Base-by-base conservation (phyloP, 2,113 vertebrate species). In the Prinia subflava region DNA sequence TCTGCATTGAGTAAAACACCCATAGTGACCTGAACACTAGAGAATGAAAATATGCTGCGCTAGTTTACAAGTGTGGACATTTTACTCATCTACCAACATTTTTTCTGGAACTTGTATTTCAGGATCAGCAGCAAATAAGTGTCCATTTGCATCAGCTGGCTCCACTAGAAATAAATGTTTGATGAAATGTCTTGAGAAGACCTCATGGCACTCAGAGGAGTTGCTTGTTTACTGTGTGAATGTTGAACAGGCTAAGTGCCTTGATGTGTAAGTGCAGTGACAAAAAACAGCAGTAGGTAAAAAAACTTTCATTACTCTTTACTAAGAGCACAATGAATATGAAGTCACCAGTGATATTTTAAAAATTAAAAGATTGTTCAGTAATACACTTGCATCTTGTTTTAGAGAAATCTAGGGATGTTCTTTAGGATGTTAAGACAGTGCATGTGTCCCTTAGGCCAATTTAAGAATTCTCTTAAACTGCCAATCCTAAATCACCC, bases 1-100 rank as follows among this genome's bases (percentile, higher is more conserved):
- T 96, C 88, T 95, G 90, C 92, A 91, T 95, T 97, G 94, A 97
- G 89, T 92, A 89, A 96, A 85, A 82, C 60, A 94, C 42, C 89
- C 33, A 15, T 90, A 70, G 84, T 96, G 87, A 96, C 89, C 89
- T 97, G 73, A 90, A 90, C 47, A 74, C 42, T 33, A 3, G 74
- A 47, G n/a, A 74, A 53, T n/a, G 82, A 95, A 77, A 96, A 89
- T 39, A 83, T 42, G 39, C 74, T 6, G 3, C 91, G 78, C 64
- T 89, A 89, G 87, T 96, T 92, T 91, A 97, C 78, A 96, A 87
- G 71, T 94, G 90, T 90, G 70, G 86, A 87, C 30, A 5, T 44
- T 91, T 92, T 67, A 78, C 22, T 81, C 44, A 49, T 49, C 35
- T 47, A 60, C 56, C 14, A 77, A 23, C 77, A 83, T 81, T 94